A percentile compares a stretch with the other conserved stretches of the same genome.
Conservation (phyloP, 2,797 vertebrate species). For the Sebastiscus albofasciatus region DNA sequence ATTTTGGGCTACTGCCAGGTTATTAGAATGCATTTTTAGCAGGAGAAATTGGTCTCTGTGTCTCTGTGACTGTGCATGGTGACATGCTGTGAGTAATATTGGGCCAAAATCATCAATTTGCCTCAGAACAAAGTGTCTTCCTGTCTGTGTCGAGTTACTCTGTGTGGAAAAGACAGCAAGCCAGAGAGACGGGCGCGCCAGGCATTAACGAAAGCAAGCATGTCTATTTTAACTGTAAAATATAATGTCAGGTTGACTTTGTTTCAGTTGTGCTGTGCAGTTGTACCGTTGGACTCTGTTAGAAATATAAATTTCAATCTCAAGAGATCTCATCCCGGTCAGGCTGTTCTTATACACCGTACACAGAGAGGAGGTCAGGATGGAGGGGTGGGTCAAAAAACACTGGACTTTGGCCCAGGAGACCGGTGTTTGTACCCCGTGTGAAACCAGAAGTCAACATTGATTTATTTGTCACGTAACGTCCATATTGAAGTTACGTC, state of each 20-base stretch:
- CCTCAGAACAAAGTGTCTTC: slow-evolving; percentile 26
- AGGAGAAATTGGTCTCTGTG: slow-evolving; percentile 12
- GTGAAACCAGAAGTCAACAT: too few species aligned
- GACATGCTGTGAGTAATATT: slow-evolving; percentile 31
- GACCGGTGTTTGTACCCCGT: too few species aligned
- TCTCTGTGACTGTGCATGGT: slow-evolving; percentile 3
- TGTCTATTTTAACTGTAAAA: neutral
- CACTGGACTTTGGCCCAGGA: too few species aligned
- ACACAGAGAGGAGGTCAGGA: too few species aligned
- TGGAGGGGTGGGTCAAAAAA: too few species aligned
- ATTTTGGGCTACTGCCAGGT: slow-evolving; percentile 19
- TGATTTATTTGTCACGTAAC: too few species aligned
- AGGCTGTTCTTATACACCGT: too few species aligned
- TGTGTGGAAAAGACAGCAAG: neutral
- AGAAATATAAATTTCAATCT: neutral
- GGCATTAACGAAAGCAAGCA: neutral
- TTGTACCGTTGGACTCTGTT: neutral
- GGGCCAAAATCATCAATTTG: slow-evolving; percentile 26
- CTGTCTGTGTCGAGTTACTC: neutral
- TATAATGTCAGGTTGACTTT: slow-evolving; percentile 3
- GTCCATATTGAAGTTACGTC: too few species aligned
- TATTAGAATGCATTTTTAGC: slow-evolving; percentile 43
- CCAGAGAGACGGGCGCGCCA: neutral
- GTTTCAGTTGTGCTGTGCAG: neutral
- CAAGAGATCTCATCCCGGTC: neutral